Evolutionary conservation across 2,888 invertebrate genomes (phyloP), one percentile per base, ranked within the genome.

Genomic region (Stenichneumon culpator): DNA sequence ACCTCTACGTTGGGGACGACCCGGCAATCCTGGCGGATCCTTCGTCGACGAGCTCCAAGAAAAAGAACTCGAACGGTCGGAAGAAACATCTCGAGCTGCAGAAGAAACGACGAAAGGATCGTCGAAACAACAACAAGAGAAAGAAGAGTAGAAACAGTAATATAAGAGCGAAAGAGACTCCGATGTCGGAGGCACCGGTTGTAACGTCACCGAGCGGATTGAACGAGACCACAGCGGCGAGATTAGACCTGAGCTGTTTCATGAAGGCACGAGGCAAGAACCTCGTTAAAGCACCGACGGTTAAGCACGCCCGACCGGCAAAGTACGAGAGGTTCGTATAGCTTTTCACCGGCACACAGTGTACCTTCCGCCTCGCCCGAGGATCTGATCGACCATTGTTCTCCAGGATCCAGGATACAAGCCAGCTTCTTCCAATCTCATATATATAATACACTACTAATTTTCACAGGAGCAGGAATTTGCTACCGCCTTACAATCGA

Each of bases 401-500:
- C 67, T 32, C 3, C 65, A 28, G 67, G 25, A 67, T 57, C 14
- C 57, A 36, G 52, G 77, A 82, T 63, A 69, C 39, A 16, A 14
- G 32, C 57, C 39, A 28, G 47, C 19, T 77, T 7, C 50, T 54
- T 14, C 19, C 52, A 57, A 11, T 32, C 22, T n/a, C 9, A 28
- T 6, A 22, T 73, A 36, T 67, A 32, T 65, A 74, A 22, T 67
- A n/a, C 22, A n/a, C 14, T 11, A 47, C 50, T 54, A 70, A 73
- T 77, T 85, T 86, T 80, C 86, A 5, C 77, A 92, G 92, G 80
- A 89, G 89, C 78, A 92, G 88, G 81, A 92, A 92, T 75, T 73
- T 87, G 47, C 79, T 89, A 3, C 88, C 90, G 19, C 92, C 92
- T 19, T 87, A 90, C 84, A 95, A 95, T 89, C 92, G 95, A 32